These are phyloP conservation scores for Drosophila oshimai DNA, from an alignment of 1,140 invertebrate genomes.

Conservation along the genomic window DNA sequence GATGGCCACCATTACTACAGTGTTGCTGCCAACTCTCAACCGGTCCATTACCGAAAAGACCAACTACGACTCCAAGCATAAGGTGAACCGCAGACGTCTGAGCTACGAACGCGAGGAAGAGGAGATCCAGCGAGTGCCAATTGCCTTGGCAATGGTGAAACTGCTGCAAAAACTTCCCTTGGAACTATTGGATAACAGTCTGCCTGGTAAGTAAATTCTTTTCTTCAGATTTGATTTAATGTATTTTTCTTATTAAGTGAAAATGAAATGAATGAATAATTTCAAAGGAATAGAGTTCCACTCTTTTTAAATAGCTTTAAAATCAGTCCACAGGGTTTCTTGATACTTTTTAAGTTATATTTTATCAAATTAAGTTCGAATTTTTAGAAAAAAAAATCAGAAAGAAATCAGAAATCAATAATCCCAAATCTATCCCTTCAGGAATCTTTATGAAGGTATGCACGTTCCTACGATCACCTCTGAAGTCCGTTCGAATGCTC, in stretches of 20 bases:
- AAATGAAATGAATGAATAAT: too few species aligned
- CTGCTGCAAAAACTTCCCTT: slow-evolving; percentile 93
- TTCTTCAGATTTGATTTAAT: too few species aligned
- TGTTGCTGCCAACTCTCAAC: slow-evolving; percentile 84
- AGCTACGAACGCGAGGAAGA: slow-evolving; percentile 90
- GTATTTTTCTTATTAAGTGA: too few species aligned
- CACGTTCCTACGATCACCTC: slow-evolving; percentile 93
- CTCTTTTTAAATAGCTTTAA: too few species aligned
- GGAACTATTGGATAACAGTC: slow-evolving; percentile 88
- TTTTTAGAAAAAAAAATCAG: too few species aligned
- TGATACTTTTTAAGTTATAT: too few species aligned
- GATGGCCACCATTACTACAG: slow-evolving; percentile 86
- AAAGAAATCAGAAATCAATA: neutral
- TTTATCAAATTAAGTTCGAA: too few species aligned
- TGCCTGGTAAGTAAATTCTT: slow-evolving; percentile 85
- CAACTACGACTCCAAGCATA: slow-evolving; percentile 90
- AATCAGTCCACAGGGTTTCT: too few species aligned
- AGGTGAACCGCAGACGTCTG: slow-evolving; percentile 88
- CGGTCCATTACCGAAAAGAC: slow-evolving; percentile 88
- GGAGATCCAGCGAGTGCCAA: slow-evolving; percentile 94
- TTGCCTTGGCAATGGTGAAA: slow-evolving; percentile 96
- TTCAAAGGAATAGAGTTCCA: too few species aligned
- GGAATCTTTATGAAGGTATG: slow-evolving; percentile 94
- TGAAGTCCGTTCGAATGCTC: slow-evolving; percentile 93
- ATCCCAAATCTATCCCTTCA: neutral